A percentile compares a stretch with the other conserved stretches of the same genome.
Evolutionary conservation across 2,113 vertebrate species (phyloP).

Genomic region (Aegithalos caudatus): DNA sequence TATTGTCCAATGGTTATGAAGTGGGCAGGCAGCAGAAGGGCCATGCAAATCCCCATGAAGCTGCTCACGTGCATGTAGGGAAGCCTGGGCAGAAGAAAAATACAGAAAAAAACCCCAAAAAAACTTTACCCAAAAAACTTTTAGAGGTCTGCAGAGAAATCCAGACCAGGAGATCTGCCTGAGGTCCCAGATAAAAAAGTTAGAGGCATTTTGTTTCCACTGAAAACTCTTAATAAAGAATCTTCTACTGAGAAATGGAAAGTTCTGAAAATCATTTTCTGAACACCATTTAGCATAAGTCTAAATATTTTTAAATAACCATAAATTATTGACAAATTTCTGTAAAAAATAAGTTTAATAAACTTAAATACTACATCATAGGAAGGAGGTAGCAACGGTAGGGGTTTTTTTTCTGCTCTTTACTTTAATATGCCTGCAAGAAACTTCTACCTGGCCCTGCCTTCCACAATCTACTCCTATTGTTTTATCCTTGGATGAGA

Average conservation of each 20-base stretch:
- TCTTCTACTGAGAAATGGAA: not conserved
- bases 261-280: not conserved
- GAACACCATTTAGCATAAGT: not conserved
- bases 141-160: not conserved
- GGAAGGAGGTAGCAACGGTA: not conserved
- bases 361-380: not conserved
- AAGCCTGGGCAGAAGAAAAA: not conserved
- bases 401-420: not conserved
- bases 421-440: not conserved
- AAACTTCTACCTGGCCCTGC: not conserved
- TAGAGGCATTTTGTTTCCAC: not conserved
- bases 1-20: not conserved
- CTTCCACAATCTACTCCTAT: not conserved
- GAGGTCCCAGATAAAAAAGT: not conserved
- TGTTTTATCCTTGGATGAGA: not conserved
- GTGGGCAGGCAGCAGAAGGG: not conserved
- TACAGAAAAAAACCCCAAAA: not conserved
- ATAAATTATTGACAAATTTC: not conserved
- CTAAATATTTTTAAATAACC: not conserved
- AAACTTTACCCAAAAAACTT: too few species aligned
- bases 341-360: not conserved
- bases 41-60: rapidly evolving
- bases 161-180: not conserved
- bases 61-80: rapidly evolving
- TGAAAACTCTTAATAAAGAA: not conserved